Evolutionary conservation across 2,797 vertebrate species (phyloP).

Genomic region (Anguilla anguilla): DNA sequence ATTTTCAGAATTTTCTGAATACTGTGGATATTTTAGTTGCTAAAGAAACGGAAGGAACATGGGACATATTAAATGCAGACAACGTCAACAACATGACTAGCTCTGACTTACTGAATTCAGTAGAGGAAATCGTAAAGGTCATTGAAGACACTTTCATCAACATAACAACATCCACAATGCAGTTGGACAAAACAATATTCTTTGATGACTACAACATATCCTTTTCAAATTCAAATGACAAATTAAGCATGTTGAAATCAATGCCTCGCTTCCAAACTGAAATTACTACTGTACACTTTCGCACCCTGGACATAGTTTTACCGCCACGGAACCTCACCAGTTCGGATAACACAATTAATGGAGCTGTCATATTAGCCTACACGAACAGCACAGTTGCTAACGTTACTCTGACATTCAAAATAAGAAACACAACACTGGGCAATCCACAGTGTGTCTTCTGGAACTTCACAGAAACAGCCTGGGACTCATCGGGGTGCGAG

Average conservation of each 20-base stretch:
- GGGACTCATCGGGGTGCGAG: constrained; percentile 77
- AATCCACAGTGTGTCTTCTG: constrained; percentile 83
- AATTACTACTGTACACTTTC: constrained; percentile 77
- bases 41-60: constrained; percentile 50
- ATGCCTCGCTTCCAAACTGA: background rate
- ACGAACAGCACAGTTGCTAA: constrained; percentile 56
- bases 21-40: constrained; percentile 69
- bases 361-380: constrained; percentile 74
- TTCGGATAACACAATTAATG: constrained; percentile 59
- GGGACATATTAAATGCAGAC: constrained; percentile 68
- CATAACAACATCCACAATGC: constrained; percentile 52
- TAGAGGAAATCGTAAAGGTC: constrained; percentile 68
- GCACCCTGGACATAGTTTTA: constrained; percentile 72
- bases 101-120: constrained; percentile 69
- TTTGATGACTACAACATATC: constrained; percentile 49
- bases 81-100: constrained; percentile 51
- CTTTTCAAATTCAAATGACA: constrained; percentile 60
- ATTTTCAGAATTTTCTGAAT: constrained; percentile 74
- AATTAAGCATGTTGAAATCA: constrained; percentile 58
- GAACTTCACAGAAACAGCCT: constrained; percentile 77
- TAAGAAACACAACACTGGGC: constrained; percentile 51
- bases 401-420: constrained; percentile 74
- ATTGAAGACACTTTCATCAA: constrained; percentile 37
- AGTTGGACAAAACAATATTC: constrained; percentile 57
- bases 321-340: constrained; percentile 27